Conservation (phyloP, 1,140 invertebrate species). For the Maniola jurtina region DNA sequence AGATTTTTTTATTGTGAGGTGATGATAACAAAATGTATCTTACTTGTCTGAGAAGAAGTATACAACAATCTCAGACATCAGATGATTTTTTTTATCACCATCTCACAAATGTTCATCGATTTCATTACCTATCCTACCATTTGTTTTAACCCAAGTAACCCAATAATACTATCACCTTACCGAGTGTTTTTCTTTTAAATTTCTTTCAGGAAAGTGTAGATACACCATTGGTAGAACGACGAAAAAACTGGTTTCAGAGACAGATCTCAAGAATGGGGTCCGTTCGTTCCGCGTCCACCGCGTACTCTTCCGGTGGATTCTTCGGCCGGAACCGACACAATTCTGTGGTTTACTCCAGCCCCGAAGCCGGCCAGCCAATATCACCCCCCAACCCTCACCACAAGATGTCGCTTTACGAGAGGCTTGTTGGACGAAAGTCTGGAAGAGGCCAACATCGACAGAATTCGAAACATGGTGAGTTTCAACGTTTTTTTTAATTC, state of each 20-base stretch:
- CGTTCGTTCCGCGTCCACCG: slow-evolving; percentile 88
- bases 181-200: slow-evolving; percentile 1
- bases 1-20: no score
- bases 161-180: background rate
- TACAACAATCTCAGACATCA: no score
- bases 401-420: slow-evolving; percentile 90
- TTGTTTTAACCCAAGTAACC: background rate
- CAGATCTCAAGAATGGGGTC: slow-evolving; percentile 91
- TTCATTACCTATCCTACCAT: background rate
- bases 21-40: no score
- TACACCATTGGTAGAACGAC: slow-evolving; percentile 88
- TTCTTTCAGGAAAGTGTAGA: slow-evolving; percentile 89
- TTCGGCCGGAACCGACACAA: slow-evolving; percentile 86
- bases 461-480: slow-evolving; percentile 82
- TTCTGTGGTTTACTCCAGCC: slow-evolving; percentile 87
- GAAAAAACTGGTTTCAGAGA: slow-evolving; percentile 92
- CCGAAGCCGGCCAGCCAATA: slow-evolving; percentile 82
- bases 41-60: no score
- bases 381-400: slow-evolving; percentile 74
- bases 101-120: background rate
- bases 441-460: slow-evolving; percentile 81
- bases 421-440: slow-evolving; percentile 89
- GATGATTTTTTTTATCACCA: no score
- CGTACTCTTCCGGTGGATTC: slow-evolving; percentile 89
- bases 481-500: no score